Conservation (phyloP, 2,888 invertebrate species). For the Dendrolimus houi region DNA sequence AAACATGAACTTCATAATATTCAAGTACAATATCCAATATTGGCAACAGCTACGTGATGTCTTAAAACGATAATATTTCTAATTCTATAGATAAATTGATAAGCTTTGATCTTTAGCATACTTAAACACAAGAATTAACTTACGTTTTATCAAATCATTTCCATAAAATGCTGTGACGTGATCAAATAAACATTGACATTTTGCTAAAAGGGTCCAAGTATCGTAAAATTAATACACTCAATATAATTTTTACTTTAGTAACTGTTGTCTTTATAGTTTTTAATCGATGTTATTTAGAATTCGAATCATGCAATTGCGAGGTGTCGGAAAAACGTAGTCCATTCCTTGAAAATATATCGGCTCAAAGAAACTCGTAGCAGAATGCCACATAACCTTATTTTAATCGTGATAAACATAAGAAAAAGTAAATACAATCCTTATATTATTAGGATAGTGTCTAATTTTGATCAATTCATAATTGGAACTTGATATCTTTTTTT, state of each 20-base stretch:
- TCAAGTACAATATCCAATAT: too few species aligned
- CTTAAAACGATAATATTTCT: too few species aligned
- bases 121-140: too few species aligned
- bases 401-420: constrained; percentile 43
- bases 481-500: constrained; percentile 50
- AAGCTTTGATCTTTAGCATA: too few species aligned
- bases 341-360: constrained; percentile 72
- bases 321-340: constrained; percentile 71
- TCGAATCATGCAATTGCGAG: constrained; percentile 69
- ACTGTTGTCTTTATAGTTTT: too few species aligned
- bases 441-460: constrained; percentile 44
- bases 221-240: too few species aligned
- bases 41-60: too few species aligned
- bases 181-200: neutral
- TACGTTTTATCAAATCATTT: too few species aligned
- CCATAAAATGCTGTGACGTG: too few species aligned
- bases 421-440: constrained; percentile 57
- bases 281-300: constrained; percentile 59
- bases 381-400: constrained; percentile 57
- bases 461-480: constrained; percentile 48
- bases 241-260: too few species aligned
- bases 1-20: too few species aligned
- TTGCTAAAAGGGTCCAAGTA: neutral
- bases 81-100: too few species aligned
- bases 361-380: constrained; percentile 63